These are phyloP conservation scores for Danio choprae DNA, from an alignment of 2,797 vertebrate species.

Conservation along the genomic window DNA sequence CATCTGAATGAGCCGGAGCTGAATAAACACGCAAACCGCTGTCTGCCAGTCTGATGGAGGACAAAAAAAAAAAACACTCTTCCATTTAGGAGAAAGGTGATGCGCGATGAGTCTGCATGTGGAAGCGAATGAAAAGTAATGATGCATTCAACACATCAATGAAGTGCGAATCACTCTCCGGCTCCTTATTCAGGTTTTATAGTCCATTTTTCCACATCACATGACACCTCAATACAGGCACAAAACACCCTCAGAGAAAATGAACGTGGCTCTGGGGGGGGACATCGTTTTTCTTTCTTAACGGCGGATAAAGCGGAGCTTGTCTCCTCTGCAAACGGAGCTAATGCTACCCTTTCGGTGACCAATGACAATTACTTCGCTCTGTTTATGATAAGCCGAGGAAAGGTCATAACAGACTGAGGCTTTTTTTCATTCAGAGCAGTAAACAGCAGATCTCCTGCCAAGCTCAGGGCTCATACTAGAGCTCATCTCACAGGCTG, in stretches of 20 bases:
- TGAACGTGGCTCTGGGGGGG: neutral
- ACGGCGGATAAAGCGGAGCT: slow-evolving; percentile 46
- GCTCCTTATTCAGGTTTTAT: slow-evolving; percentile 49
- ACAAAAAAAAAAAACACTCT: slow-evolving; percentile 22
- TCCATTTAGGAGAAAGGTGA: slow-evolving; percentile 51
- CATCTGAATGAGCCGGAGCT: slow-evolving; percentile 58
- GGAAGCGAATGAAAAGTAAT: slow-evolving; percentile 55
- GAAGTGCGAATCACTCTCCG: slow-evolving; percentile 31
- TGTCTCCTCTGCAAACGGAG: slow-evolving; percentile 36
- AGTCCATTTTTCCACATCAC: slow-evolving; percentile 31
- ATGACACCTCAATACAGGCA: slow-evolving; percentile 4
- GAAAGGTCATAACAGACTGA: slow-evolving; percentile 42
- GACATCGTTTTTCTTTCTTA: slow-evolving; percentile 44
- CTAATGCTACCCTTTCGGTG: slow-evolving; percentile 20
- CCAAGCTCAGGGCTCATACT: neutral
- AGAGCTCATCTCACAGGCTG: slow-evolving; percentile 21
- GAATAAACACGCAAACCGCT: slow-evolving; percentile 57
- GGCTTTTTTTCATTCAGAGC: slow-evolving; percentile 13
- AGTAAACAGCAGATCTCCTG: slow-evolving; percentile 39
- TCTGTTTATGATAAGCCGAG: slow-evolving; percentile 9
- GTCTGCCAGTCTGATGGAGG: slow-evolving; percentile 20
- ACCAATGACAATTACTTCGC: slow-evolving; percentile 34
- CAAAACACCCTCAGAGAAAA: slow-evolving; percentile 23
- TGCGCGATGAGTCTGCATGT: slow-evolving; percentile 49
- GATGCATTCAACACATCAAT: slow-evolving; percentile 48